phyloP scores from a whole-genome alignment of 2,888 invertebrate species.

The Gordius sp. region DNA sequence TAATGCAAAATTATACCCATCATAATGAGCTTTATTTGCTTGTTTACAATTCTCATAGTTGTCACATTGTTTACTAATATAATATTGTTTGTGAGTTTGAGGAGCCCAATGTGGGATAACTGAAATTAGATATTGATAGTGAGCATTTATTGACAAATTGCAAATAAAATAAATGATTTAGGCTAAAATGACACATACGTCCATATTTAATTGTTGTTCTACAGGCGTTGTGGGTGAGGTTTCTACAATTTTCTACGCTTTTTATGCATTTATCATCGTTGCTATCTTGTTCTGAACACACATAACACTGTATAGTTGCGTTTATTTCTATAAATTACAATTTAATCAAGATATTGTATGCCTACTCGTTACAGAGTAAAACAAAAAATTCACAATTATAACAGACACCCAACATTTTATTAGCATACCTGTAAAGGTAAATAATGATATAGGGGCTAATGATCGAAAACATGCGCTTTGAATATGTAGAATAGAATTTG shows the following conservation, averaged over 20 bases:
- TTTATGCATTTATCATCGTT: slow-evolving; percentile 3
- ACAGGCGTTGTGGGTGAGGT: not conserved
- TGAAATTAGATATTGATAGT: too few species aligned
- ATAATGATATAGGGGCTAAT: too few species aligned
- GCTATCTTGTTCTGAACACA: not conserved
- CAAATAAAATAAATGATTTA: not conserved
- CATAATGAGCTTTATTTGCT: not conserved
- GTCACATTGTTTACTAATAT: not conserved
- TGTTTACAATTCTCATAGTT: not conserved
- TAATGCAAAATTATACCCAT: not conserved
- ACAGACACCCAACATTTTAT: too few species aligned
- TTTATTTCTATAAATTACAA: not conserved
- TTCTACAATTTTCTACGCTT: not conserved
- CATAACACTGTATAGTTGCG: not conserved
- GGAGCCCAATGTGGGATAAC: not conserved
- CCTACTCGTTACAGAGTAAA: too few species aligned
- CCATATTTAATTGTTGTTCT: not conserved
- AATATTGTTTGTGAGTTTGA: not conserved
- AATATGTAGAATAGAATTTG: too few species aligned
- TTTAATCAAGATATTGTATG: too few species aligned
- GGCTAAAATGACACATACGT: not conserved
- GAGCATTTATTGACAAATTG: too few species aligned
- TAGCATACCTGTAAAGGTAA: too few species aligned
- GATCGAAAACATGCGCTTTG: too few species aligned
- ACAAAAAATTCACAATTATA: too few species aligned